Conservation (phyloP, 2,113 vertebrate genomes). For the Lagopus muta region DNA sequence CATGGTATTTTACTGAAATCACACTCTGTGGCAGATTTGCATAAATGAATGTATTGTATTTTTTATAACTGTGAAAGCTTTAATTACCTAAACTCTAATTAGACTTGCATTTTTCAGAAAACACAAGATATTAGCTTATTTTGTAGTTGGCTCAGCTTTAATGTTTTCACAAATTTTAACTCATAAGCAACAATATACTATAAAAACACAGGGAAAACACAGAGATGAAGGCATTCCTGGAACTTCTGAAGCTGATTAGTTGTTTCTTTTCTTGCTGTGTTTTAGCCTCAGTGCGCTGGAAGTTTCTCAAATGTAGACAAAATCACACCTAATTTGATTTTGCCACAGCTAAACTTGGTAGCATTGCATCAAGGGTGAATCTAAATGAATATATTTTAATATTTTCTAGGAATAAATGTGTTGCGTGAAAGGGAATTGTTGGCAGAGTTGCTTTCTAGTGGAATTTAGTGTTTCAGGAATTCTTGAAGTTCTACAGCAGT, state of each 20-base stretch:
- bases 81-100: slow-evolving; percentile 79
- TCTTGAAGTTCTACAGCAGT: not conserved
- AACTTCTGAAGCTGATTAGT: slow-evolving; percentile 50
- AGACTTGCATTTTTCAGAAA: slow-evolving; percentile 75
- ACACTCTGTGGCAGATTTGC: slow-evolving; percentile 67
- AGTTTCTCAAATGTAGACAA: not conserved
- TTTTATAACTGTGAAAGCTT: slow-evolving; percentile 75
- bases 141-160: slow-evolving; percentile 69
- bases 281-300: not conserved
- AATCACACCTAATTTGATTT: not conserved
- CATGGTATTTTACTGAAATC: slow-evolving; percentile 72
- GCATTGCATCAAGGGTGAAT: not conserved
- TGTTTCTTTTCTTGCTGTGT: not conserved
- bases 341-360: not conserved
- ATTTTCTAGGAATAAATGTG: slow-evolving; percentile 2
- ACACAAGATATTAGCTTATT: slow-evolving; percentile 73
- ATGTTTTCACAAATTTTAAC: slow-evolving; percentile 68
- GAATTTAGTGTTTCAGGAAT: not conserved
- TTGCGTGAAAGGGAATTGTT: not conserved
- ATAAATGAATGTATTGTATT: slow-evolving; percentile 74
- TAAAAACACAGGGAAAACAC: slow-evolving; percentile 52
- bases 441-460: not conserved
- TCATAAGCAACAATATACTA: slow-evolving; percentile 55
- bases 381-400: not conserved
- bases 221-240: slow-evolving; percentile 44